A percentile compares a stretch with the other conserved stretches of the same genome.
phyloP scores from a whole-genome alignment of 2,113 vertebrate species.

The Cyphomyrus plagiostoma region DNA sequence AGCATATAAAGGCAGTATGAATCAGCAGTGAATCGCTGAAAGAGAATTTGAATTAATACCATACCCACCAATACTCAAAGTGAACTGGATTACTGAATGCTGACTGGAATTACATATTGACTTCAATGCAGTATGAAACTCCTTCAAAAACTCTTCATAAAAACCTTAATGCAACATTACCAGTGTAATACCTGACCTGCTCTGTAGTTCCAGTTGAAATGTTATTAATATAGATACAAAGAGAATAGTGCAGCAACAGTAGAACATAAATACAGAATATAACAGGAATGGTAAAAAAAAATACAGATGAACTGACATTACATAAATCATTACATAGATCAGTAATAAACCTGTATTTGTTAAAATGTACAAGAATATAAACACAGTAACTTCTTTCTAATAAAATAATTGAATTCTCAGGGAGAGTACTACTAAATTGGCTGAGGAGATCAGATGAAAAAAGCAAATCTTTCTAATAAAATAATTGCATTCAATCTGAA shows the following conservation, averaged over 20 bases:
- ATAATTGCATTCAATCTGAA: neutral
- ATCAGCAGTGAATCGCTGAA: neutral
- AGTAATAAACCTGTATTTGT: neutral
- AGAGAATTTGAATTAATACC: neutral
- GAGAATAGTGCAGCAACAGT: neutral
- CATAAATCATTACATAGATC: neutral
- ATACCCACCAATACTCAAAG: neutral
- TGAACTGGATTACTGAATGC: neutral
- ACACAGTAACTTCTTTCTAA: neutral
- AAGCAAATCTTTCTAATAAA: neutral
- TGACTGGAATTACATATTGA: neutral
- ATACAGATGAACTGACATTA: neutral
- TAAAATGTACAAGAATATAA: neutral
- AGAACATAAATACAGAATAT: neutral
- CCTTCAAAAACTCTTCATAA: neutral
- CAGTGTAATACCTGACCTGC: neutral
- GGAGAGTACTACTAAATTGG: slow-evolving; percentile 50
- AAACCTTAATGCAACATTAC: neutral
- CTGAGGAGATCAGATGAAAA: slow-evolving; percentile 62
- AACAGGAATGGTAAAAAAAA: neutral
- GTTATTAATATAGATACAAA: neutral
- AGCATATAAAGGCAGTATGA: neutral
- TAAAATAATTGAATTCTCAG: slow-evolving; percentile 23
- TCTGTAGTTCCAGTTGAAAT: neutral
- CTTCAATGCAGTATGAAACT: neutral